Evolutionary conservation across 92 coral and sea anemone genomes (phyloP).

Genomic region (Umimayanthus kanabou): DNA sequence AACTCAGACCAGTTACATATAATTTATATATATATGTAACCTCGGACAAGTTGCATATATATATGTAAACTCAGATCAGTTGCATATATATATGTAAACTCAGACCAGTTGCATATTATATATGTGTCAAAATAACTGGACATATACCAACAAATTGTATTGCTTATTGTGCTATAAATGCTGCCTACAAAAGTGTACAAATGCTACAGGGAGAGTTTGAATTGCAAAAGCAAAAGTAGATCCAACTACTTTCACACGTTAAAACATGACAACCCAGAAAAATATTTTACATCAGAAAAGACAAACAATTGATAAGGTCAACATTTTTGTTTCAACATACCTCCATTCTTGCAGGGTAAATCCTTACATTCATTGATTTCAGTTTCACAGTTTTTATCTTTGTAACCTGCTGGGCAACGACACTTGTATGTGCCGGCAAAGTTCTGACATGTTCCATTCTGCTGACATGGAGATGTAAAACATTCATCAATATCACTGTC

Average conservation of each 20-base stretch:
- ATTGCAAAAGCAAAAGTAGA: neutral
- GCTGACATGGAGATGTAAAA: constrained; percentile 59
- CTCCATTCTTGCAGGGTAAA: constrained; percentile 84
- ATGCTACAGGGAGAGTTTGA: neutral
- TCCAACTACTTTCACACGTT: neutral
- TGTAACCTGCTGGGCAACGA: constrained; percentile 70
- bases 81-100: no score
- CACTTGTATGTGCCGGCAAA: constrained; percentile 79
- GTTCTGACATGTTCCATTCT: constrained; percentile 72
- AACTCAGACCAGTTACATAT: no score
- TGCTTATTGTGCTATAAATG: no score
- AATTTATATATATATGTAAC: no score
- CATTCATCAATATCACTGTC: constrained; percentile 49
- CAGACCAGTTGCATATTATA: no score
- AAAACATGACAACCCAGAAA: neutral
- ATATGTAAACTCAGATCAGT: no score
- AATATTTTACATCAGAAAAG: neutral
- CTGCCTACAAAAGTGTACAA: neutral
- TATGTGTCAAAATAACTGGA: no score
- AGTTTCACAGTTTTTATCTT: constrained; percentile 75
- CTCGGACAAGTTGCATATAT: no score
- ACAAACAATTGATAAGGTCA: neutral
- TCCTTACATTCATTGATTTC: constrained; percentile 81
- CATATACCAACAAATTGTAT: no score
- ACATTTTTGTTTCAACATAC: constrained; percentile 13